phyloP scores from a whole-genome alignment of 1,140 invertebrate genomes.

The Leucophenga varia region DNA sequence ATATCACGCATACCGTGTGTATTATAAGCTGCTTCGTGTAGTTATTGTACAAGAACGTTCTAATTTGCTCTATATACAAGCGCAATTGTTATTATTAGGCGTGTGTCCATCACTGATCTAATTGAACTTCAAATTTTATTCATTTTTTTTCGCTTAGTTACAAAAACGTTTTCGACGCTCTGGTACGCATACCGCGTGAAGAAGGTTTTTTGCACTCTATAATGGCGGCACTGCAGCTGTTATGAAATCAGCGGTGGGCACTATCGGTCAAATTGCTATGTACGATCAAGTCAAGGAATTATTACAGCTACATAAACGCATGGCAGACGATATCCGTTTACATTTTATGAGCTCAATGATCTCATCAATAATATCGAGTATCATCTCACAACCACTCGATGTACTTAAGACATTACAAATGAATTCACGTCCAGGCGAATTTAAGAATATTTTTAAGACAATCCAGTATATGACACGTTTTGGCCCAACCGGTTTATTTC shows the following conservation, averaged over 20 bases:
- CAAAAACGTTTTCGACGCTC: conserved; percentile 91
- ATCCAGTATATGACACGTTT: conserved; percentile 21
- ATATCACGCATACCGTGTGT: too few relatives aligned
- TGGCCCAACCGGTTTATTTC: conserved; percentile 12
- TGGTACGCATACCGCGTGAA: conserved; percentile 75
- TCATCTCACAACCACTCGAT: conserved; percentile 25
- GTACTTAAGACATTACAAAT: conserved; percentile 29
- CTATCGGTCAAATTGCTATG: conserved; percentile 92
- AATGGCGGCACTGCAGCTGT: conserved; percentile 87
- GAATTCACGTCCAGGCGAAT: conserved; percentile 18
- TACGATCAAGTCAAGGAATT: conserved; percentile 15
- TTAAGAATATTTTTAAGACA: background rate
- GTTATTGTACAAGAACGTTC: too few relatives aligned
- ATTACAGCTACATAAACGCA: background rate
- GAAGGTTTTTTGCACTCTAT: conserved; percentile 84
- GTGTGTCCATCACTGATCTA: too few relatives aligned
- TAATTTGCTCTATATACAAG: too few relatives aligned
- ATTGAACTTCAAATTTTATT: too few relatives aligned
- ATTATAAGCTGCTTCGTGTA: too few relatives aligned
- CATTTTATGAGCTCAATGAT: conserved; percentile 21
- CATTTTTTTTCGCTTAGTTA: too few relatives aligned
- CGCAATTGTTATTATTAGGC: too few relatives aligned
- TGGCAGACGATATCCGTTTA: conserved; percentile 9
- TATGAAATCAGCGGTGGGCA: conserved; percentile 87
- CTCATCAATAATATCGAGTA: conserved; percentile 8